Conservation (phyloP, 2,888 invertebrate species). For the Acronicta aceris region DNA sequence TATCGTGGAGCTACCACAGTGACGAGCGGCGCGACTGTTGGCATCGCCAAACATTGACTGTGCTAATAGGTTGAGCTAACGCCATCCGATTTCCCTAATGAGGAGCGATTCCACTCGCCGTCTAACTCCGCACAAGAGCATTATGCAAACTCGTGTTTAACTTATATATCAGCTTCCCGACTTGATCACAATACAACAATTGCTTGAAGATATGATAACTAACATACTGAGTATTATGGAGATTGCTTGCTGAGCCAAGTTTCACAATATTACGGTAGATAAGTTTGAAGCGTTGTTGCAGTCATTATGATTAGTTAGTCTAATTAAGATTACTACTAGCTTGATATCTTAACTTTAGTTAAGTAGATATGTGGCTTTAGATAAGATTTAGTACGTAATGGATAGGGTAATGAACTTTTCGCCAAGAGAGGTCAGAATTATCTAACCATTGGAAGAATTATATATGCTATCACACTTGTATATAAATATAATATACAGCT, state of each 20-base stretch:
- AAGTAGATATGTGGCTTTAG: background rate
- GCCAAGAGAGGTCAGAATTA: too few species aligned
- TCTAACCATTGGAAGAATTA: too few species aligned
- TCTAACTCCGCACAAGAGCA: slow-evolving; percentile 74
- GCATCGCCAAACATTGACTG: slow-evolving; percentile 84
- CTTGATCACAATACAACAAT: slow-evolving; percentile 78
- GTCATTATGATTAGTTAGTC: slow-evolving; percentile 48
- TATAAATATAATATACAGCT: too few species aligned
- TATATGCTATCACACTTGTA: too few species aligned
- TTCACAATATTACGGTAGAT: slow-evolving; percentile 40
- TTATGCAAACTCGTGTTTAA: slow-evolving; percentile 86
- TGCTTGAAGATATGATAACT: slow-evolving; percentile 61
- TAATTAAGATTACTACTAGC: slow-evolving; percentile 37
- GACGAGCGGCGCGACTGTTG: slow-evolving; percentile 72
- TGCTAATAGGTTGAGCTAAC: slow-evolving; percentile 84
- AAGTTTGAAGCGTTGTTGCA: slow-evolving; percentile 43
- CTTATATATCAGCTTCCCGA: slow-evolving; percentile 76
- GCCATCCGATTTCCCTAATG: slow-evolving; percentile 86
- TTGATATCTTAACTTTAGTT: background rate
- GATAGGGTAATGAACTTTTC: too few species aligned
- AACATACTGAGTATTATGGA: slow-evolving; percentile 45
- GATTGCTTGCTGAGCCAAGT: slow-evolving; percentile 42
- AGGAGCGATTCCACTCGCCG: slow-evolving; percentile 77
- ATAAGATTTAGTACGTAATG: too few species aligned
- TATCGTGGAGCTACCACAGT: slow-evolving; percentile 64